phyloP scores from a whole-genome alignment of 35 echinoderm and acorn worm genomes.

The Apostichopus parvimensis region DNA sequence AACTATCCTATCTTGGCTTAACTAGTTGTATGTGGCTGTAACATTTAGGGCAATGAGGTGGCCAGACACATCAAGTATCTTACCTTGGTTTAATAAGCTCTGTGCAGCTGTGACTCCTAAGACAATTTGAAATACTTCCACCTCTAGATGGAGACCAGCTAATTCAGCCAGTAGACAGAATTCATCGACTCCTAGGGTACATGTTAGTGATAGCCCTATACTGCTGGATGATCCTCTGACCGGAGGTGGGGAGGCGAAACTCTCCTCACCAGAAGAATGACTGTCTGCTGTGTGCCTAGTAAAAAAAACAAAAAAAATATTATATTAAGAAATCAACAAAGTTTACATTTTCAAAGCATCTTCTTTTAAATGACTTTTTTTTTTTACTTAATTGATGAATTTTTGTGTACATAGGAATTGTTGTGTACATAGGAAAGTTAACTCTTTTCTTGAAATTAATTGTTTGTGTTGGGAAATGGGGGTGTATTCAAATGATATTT shows the following conservation, averaged over 20 bases:
- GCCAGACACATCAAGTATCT: neutral
- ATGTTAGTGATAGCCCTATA: conserved; percentile 40
- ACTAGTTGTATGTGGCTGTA: too few species aligned
- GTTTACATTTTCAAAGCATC: too few species aligned
- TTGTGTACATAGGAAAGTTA: too few species aligned
- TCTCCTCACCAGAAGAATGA: conserved; percentile 1
- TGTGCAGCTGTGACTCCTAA: conserved; percentile 69
- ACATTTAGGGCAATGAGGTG: too few species aligned
- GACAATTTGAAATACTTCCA: conserved; percentile 68
- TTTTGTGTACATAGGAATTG: too few species aligned
- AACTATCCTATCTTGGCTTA: too few species aligned
- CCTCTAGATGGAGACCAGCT: conserved; percentile 86
- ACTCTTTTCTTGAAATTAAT: too few species aligned
- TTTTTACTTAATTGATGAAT: too few species aligned
- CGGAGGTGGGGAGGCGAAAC: conserved; percentile 48
- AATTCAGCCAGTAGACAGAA: conserved; percentile 78
- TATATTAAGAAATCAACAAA: too few species aligned
- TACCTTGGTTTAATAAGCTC: conserved; percentile 66
- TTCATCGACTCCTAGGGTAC: conserved; percentile 74
- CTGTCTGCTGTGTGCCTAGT: conserved; percentile 11
- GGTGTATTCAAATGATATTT: too few species aligned
- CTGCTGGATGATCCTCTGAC: neutral
- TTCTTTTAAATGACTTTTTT: too few species aligned
- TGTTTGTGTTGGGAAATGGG: too few species aligned
- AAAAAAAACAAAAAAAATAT: neutral